A percentile compares a stretch with the other conserved stretches of the same genome.
Evolutionary conservation across 2,888 invertebrate genomes (phyloP).

Genomic region (Oxystoma pomonae): DNA sequence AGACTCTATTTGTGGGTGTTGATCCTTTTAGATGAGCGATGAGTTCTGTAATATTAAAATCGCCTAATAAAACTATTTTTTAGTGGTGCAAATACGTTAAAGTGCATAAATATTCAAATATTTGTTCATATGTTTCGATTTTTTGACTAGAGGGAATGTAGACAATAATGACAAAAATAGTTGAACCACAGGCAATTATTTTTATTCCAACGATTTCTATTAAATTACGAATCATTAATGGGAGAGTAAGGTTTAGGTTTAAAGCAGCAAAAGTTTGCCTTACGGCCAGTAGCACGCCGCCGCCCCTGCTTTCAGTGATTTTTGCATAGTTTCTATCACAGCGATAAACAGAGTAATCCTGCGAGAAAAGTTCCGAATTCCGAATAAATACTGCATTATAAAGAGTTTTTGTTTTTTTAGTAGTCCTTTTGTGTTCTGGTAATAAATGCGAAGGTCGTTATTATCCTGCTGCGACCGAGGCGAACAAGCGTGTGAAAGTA

Average conservation of each 20-base stretch:
- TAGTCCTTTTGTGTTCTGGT: neutral
- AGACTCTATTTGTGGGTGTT: too few species aligned
- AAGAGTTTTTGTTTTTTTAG: neutral
- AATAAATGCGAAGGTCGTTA: neutral
- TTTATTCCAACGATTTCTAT: neutral
- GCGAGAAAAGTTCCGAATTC: neutral
- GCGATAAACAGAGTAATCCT: neutral
- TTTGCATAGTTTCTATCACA: neutral
- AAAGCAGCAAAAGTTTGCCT: neutral
- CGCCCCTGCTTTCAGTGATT: neutral
- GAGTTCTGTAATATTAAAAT: too few species aligned
- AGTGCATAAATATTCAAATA: too few species aligned
- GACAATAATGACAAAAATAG: too few species aligned
- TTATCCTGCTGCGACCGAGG: too few species aligned
- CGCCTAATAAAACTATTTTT: too few species aligned
- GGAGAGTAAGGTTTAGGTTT: neutral
- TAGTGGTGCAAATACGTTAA: too few species aligned
- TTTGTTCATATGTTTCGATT: too few species aligned
- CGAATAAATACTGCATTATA: neutral
- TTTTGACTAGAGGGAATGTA: too few species aligned
- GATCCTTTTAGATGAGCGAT: too few species aligned
- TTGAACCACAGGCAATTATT: too few species aligned
- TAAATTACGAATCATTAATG: neutral
- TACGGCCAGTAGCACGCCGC: neutral
- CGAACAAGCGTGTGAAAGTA: neutral